These are phyloP conservation scores for Calliphora vicina DNA, from an alignment of 1,140 invertebrate species.

Conservation along the genomic window DNA sequence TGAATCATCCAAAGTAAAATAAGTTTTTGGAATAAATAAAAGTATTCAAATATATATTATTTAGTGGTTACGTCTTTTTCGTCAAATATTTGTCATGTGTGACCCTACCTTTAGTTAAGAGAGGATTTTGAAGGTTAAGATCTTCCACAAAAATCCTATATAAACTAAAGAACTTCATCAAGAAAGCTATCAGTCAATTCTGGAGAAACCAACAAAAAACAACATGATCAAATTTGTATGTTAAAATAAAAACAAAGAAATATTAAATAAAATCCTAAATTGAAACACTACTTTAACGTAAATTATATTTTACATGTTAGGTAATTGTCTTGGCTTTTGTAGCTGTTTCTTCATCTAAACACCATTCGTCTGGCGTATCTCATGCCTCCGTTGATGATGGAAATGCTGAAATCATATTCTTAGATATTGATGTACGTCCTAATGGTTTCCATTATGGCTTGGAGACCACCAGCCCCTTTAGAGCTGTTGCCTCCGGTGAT, in stretches of 20 bases:
- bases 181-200: background rate
- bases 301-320: too few species aligned
- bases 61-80: too few species aligned
- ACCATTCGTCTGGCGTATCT: background rate
- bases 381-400: slow-evolving; percentile 39
- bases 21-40: too few species aligned
- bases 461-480: slow-evolving; percentile 68
- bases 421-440: slow-evolving; percentile 46
- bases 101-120: too few species aligned
- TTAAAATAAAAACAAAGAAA: background rate
- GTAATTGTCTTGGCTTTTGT: background rate
- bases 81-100: too few species aligned
- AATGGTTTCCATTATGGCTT: slow-evolving; percentile 64
- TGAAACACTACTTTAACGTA: too few species aligned
- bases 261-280: too few species aligned
- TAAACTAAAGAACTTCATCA: background rate
- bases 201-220: background rate
- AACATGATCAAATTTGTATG: slow-evolving; percentile 41
- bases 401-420: slow-evolving; percentile 42
- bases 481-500: slow-evolving; percentile 50
- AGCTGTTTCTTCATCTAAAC: background rate
- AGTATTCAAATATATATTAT: too few species aligned
- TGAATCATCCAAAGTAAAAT: too few species aligned
- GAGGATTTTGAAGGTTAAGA: too few species aligned
- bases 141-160: background rate